Evolutionary conservation across 2,797 vertebrate species (phyloP).

Genomic region (Semotilus atromaculatus): DNA sequence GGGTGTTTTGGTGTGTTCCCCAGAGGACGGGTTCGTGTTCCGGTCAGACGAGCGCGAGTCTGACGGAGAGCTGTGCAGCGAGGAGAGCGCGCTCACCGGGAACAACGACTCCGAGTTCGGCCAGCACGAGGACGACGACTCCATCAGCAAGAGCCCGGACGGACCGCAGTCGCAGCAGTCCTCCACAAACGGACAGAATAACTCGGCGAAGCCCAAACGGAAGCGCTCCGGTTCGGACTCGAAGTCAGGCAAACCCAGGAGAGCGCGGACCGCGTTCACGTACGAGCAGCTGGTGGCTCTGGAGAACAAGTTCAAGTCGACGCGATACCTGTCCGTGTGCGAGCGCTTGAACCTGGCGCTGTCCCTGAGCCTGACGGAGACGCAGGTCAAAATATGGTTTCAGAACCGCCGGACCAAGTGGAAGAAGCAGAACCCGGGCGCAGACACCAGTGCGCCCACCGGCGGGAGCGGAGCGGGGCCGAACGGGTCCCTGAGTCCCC

Average conservation of each 20-base stretch:
- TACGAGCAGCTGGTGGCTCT: slow-evolving; percentile 95
- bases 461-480: slow-evolving; percentile 67
- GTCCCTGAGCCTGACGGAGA: slow-evolving; percentile 92
- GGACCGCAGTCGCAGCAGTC: slow-evolving; percentile 62
- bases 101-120: slow-evolving; percentile 71
- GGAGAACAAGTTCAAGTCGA: slow-evolving; percentile 97
- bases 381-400: slow-evolving; percentile 97
- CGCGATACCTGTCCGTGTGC: slow-evolving; percentile 92
- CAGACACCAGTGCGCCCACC: slow-evolving; percentile 92
- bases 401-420: slow-evolving; percentile 95
- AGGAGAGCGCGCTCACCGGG: slow-evolving; percentile 76
- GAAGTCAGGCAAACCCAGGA: slow-evolving; percentile 91
- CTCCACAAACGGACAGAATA: slow-evolving; percentile 54
- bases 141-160: slow-evolving; percentile 68
- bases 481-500: slow-evolving; percentile 82
- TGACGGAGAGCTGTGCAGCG: slow-evolving; percentile 84
- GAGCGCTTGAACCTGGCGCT: slow-evolving; percentile 93
- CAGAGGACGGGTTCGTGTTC: slow-evolving; percentile 86
- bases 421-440: slow-evolving; percentile 96
- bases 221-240: slow-evolving; percentile 94
- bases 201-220: slow-evolving; percentile 86
- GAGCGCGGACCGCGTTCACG: slow-evolving; percentile 94
- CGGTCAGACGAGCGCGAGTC: slow-evolving; percentile 82
- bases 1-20: slow-evolving; percentile 39
- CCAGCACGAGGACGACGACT: slow-evolving; percentile 72